Base-by-base conservation (phyloP, 64 coral and sea anemone species). In the Dendronephthya gigantea region DNA sequence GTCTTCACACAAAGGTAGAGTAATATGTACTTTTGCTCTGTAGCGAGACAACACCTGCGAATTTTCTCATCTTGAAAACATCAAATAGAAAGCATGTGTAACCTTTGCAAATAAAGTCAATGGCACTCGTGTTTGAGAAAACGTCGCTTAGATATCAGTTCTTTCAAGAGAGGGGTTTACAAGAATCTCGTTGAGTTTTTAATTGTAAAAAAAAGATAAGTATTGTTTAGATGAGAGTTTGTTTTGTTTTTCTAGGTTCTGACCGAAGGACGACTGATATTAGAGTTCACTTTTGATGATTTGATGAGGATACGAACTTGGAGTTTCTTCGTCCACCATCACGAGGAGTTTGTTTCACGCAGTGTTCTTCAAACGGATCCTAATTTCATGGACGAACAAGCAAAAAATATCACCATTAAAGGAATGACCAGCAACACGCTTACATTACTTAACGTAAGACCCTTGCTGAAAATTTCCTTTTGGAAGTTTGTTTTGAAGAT, bases 281-380 rank as follows among this genome's bases (percentile, higher is more conserved):
- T 97, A 76, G 94, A 97, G 59, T 97, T 97, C 51, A 93, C 92
- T 32, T 84, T 97, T 89, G 94, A 97, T 90, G 94, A 97, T 36
- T 48, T 97, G 7, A 93, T 97, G 94, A 93, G 94, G 68, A 97
- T 97, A 91, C 87, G 94, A 19, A 97, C 89, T 83, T 97, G 94
- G 94, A 89, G 93, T 17, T 97, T 97, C 75, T 85, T 92, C 30
- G 85, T 97, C 6, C 89, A 82, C 15, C 94, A 97, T 84, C 88
- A 97, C 74, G 86, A 84, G 12, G 94, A 97, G 62, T 90, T 97
- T 88, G 70, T 97, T 25, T 85, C 94, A 68, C 90, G 92, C 11
- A 93, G 88, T 82, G 68, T 97, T 29, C 87, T 93, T 25, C 86
- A 76, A 22, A 34, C 82, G 3, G 94, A 97, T 45, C 94, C 94